These are phyloP conservation scores for Epinotia brunnichana DNA, from an alignment of 2,888 invertebrate species.

Conservation along the genomic window DNA sequence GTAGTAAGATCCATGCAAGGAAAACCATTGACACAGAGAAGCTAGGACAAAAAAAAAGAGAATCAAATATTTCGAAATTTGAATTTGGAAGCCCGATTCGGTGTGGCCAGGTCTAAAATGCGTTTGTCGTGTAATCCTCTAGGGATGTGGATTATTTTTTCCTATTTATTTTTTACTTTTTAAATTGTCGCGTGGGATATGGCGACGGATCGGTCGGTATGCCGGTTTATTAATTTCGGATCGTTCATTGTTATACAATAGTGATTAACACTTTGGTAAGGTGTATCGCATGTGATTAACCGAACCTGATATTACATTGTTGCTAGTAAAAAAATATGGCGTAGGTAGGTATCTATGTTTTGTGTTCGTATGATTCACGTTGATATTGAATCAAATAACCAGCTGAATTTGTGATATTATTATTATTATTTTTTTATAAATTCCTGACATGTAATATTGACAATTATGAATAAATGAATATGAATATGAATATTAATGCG, in stretches of 20 bases:
- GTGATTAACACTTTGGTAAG: conserved; percentile 48
- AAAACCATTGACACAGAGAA: conserved; percentile 11
- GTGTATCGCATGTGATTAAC: conserved; percentile 44
- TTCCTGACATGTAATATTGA: too few relatives aligned
- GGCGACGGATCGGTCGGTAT: conserved; percentile 64
- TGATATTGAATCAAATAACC: conserved; percentile 1
- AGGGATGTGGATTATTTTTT: conserved; percentile 78
- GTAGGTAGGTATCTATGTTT: neutral
- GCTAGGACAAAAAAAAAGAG: conserved; percentile 24
- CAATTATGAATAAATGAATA: too few relatives aligned
- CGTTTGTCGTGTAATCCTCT: conserved; percentile 82
- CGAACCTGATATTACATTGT: conserved; percentile 31
- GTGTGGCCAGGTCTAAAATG: conserved; percentile 80
- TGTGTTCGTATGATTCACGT: neutral
- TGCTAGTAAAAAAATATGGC: conserved; percentile 21
- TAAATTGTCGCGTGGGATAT: conserved; percentile 67
- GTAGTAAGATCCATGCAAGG: neutral
- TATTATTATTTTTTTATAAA: too few relatives aligned
- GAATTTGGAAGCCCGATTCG: conserved; percentile 70
- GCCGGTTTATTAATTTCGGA: conserved; percentile 74
- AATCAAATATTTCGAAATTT: conserved; percentile 57
- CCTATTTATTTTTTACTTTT: conserved; percentile 49
- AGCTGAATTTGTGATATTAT: too few relatives aligned
- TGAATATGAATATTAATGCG: too few relatives aligned
- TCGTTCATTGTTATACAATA: conserved; percentile 61